phyloP scores from a whole-genome alignment of 2,113 vertebrate species.

The Nycticebus coucang region DNA sequence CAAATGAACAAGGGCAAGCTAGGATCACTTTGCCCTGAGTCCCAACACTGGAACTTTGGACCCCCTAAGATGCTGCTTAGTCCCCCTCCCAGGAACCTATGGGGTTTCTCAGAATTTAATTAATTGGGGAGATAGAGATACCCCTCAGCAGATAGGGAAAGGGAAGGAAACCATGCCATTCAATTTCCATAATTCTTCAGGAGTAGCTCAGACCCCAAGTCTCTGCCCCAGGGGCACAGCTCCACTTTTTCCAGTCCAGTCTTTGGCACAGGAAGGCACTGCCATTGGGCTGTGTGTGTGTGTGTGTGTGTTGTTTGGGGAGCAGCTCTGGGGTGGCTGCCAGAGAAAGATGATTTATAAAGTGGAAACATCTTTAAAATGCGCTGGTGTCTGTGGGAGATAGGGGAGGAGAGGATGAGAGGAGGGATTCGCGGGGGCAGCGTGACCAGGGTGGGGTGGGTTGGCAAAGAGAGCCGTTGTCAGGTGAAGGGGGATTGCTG shows the following conservation, averaged over 20 bases:
- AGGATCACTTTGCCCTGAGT: rapidly evolving
- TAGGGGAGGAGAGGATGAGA: constrained; percentile 37
- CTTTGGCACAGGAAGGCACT: not conserved
- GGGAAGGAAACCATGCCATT: not conserved
- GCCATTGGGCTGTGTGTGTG: not conserved
- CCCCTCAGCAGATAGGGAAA: not conserved
- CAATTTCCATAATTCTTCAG: not conserved
- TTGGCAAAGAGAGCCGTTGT: not conserved
- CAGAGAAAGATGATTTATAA: constrained; percentile 89
- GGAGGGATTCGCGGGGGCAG: not conserved
- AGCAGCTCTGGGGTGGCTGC: constrained; percentile 81
- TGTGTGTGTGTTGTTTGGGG: constrained; percentile 58
- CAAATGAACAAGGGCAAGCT: constrained; percentile 43
- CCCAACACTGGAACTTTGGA: not conserved
- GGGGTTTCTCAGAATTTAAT: not conserved
- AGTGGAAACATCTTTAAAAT: constrained; percentile 91
- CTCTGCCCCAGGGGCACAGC: not conserved
- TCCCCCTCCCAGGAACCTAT: not conserved
- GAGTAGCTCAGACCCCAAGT: not conserved
- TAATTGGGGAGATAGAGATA: not conserved
- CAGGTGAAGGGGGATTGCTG: not conserved
- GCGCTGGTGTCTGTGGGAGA: constrained; percentile 82
- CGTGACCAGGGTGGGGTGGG: not conserved
- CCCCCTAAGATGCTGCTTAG: not conserved
- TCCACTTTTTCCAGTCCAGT: not conserved